These are phyloP conservation scores for Alcis repandata DNA, from an alignment of 2,888 invertebrate species.

Conservation along the genomic window DNA sequence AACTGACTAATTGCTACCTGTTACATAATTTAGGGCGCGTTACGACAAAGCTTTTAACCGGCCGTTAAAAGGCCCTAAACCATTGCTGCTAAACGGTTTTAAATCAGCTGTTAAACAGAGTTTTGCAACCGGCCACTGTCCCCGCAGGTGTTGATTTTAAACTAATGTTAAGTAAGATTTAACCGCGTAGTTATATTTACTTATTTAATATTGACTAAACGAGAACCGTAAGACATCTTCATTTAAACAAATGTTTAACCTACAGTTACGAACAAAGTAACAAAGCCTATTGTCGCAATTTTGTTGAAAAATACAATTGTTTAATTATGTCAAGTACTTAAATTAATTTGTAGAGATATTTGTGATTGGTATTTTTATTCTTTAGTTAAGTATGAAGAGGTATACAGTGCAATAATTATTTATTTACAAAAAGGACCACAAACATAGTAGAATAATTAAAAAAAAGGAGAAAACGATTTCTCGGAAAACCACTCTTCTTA, in stretches of 20 bases:
- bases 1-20: too few species aligned
- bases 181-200: conserved; percentile 5
- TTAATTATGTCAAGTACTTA: too few species aligned
- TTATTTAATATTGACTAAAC: conserved; percentile 12
- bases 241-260: conserved; percentile 12
- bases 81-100: conserved; percentile 10
- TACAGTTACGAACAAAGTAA: neutral
- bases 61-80: conserved; percentile 23
- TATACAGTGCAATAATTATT: too few species aligned
- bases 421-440: too few species aligned
- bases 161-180: conserved; percentile 10
- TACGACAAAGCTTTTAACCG: conserved; percentile 18
- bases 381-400: too few species aligned
- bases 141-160: conserved; percentile 18
- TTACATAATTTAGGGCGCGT: conserved; percentile 3
- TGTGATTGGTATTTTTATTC: too few species aligned
- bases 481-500: too few species aligned
- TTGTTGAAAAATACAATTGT: neutral
- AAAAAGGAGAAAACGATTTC: too few species aligned
- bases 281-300: neutral
- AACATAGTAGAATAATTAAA: too few species aligned
- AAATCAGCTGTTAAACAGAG: conserved; percentile 22
- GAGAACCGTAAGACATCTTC: conserved; percentile 8
- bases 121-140: conserved; percentile 17
- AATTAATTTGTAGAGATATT: too few species aligned